Evolutionary conservation across 2,888 invertebrate genomes (phyloP).

Genomic region (Macrophya annulata): DNA sequence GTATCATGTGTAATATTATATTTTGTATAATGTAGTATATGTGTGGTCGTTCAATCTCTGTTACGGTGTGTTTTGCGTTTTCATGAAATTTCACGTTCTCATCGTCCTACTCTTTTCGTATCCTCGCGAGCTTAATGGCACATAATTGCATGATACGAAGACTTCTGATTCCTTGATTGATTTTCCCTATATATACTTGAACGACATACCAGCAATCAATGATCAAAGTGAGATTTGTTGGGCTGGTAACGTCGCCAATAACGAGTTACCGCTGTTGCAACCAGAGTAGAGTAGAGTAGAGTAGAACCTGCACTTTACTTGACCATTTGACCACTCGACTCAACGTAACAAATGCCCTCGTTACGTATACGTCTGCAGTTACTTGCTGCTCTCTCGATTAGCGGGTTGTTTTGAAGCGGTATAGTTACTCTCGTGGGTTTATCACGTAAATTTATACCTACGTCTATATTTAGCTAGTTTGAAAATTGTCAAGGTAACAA

Average conservation of each 20-base stretch:
- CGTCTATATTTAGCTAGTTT: background rate
- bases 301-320: constrained; percentile 38
- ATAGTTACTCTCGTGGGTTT: background rate
- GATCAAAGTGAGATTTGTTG: constrained; percentile 43
- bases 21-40: background rate
- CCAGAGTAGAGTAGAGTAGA: constrained; percentile 7
- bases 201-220: constrained; percentile 38
- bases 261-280: background rate
- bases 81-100: constrained; percentile 14
- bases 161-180: constrained; percentile 41
- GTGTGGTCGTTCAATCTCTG: background rate
- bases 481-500: constrained; percentile 4
- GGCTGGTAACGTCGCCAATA: constrained; percentile 3
- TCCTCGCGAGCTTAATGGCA: constrained; percentile 9
- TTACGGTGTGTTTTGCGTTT: background rate
- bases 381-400: constrained; percentile 26
- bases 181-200: constrained; percentile 9
- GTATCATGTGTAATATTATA: background rate
- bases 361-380: constrained; percentile 21
- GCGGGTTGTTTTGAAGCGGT: background rate
- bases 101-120: constrained; percentile 14
- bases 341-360: constrained; percentile 37
- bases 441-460: background rate
- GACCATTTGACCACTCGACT: constrained; percentile 36
- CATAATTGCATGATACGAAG: constrained; percentile 49